phyloP scores from a whole-genome alignment of 1,140 invertebrate genomes.

The Trachymyrmex cornetzi region DNA sequence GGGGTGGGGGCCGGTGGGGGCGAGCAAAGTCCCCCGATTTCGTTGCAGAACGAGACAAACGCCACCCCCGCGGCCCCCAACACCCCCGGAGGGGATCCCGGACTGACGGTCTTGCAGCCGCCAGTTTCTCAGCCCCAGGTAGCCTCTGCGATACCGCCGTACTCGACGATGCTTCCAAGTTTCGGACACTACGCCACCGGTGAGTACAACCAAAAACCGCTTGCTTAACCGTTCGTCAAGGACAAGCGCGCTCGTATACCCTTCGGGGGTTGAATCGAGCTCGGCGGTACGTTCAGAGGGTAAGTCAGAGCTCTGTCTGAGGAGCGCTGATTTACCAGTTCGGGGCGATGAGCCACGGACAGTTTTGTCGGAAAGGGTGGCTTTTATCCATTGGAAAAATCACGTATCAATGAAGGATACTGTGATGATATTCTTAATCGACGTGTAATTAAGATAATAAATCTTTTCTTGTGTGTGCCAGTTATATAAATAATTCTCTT shows the following conservation, averaged over 20 bases:
- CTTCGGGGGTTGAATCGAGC: slow-evolving; percentile 26
- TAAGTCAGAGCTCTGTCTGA: slow-evolving; percentile 62
- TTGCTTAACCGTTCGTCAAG: slow-evolving; percentile 34
- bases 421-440: background rate
- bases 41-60: slow-evolving; percentile 87
- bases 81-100: slow-evolving; percentile 86
- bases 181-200: slow-evolving; percentile 91
- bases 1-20: slow-evolving; percentile 86
- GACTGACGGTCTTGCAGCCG: slow-evolving; percentile 88
- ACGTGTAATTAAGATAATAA: background rate
- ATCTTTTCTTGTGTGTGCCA: background rate
- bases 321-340: slow-evolving; percentile 67
- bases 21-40: slow-evolving; percentile 88
- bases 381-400: slow-evolving; percentile 1
- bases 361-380: background rate
- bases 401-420: slow-evolving; percentile 40
- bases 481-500: too few species aligned
- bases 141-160: slow-evolving; percentile 85
- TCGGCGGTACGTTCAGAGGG: slow-evolving; percentile 52
- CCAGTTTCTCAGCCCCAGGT: slow-evolving; percentile 86
- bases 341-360: background rate
- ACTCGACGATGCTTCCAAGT: slow-evolving; percentile 90
- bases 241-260: slow-evolving; percentile 45
- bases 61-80: slow-evolving; percentile 87
- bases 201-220: slow-evolving; percentile 84